Conservation (phyloP, 2,113 vertebrate species). For the Pseudorhombus dupliciocellatus region DNA sequence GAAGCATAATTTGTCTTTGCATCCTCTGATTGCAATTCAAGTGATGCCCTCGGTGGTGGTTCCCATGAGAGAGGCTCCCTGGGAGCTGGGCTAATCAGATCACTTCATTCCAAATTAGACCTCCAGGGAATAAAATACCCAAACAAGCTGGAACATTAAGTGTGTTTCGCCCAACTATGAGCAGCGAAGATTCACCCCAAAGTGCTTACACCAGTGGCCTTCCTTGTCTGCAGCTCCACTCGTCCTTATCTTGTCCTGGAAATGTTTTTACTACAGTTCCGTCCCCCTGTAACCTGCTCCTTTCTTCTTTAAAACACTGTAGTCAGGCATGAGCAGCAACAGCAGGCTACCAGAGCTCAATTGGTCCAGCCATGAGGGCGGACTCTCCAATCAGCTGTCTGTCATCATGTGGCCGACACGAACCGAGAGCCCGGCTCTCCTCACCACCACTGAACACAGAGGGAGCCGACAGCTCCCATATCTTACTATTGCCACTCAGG, state of each 20-base stretch:
- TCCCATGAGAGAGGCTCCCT: slow-evolving; percentile 60
- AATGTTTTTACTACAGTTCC: slow-evolving; percentile 47
- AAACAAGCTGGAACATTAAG: slow-evolving; percentile 73
- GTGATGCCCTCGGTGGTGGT: slow-evolving; percentile 57
- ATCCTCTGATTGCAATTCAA: slow-evolving; percentile 66
- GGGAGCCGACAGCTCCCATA: slow-evolving; percentile 28
- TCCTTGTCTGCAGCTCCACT: slow-evolving; percentile 27
- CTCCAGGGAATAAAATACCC: slow-evolving; percentile 69
- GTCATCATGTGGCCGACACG: slow-evolving; percentile 6
- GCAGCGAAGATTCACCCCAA: slow-evolving; percentile 31
- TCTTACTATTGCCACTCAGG: slow-evolving; percentile 30
- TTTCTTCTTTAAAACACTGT: slow-evolving; percentile 32
- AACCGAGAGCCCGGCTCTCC: neutral
- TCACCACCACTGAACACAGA: slow-evolving; percentile 16
- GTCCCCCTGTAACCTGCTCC: slow-evolving; percentile 13
- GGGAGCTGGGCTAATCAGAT: slow-evolving; percentile 72
- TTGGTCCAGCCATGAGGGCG: slow-evolving; percentile 27
- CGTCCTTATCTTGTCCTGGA: slow-evolving; percentile 52
- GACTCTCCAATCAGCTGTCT: slow-evolving; percentile 38
- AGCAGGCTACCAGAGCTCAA: slow-evolving; percentile 25
- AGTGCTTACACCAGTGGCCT: slow-evolving; percentile 40
- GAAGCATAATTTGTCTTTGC: slow-evolving; percentile 60
- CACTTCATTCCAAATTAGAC: slow-evolving; percentile 72
- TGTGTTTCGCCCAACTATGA: slow-evolving; percentile 55
- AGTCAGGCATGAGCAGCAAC: slow-evolving; percentile 15